Evolutionary conservation across 2,113 vertebrate species (phyloP), one percentile per base, ranked within the genome.

Genomic region (Brachypodius melanocephalos): DNA sequence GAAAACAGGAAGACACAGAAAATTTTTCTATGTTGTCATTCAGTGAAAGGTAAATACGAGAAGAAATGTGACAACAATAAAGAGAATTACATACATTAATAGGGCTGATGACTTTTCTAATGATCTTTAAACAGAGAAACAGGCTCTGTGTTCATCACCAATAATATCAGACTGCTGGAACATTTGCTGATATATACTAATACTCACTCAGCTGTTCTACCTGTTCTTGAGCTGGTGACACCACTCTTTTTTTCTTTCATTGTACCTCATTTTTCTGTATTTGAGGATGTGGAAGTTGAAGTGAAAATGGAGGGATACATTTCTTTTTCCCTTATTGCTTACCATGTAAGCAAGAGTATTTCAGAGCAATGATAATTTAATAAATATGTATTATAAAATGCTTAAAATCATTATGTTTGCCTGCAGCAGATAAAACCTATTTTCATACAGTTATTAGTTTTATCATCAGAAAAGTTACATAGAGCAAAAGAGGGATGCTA

Each of bases 71-170:
- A 49, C 21, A 90, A n/a, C 10, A 68, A 43, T 46, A 52, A 14
- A 51, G 25, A 66, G 24, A 61, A 61, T 90, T 87, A 24, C 24
- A 73, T 6, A 4, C 15, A 14, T 86, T 74, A 75, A 51, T 55
- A 90, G 42, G 54, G 73, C 38, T 95, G 57, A 48, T 72, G 55
- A 42, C 93, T 96, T 96, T 94, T 95, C 67, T 90, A 68, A 95
- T 69, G 61, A 88, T 90, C 80, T 88, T 92, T 95, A 86, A 85
- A 88, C 61, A 82, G 45, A 59, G 85, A 91, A 93, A 80, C 14
- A 92, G 83, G 18, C n/a, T 93, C 38, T 83, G n/a, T 85, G 74
- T 90, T 83, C 48, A 73, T 91, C 82, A 83, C 69, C 82, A 38
- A 73, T 92, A 88, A 84, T 78, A 86, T 80, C 83, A 92, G 74